Base-by-base conservation (phyloP, 2,797 vertebrate species). In the Argentina silus region DNA sequence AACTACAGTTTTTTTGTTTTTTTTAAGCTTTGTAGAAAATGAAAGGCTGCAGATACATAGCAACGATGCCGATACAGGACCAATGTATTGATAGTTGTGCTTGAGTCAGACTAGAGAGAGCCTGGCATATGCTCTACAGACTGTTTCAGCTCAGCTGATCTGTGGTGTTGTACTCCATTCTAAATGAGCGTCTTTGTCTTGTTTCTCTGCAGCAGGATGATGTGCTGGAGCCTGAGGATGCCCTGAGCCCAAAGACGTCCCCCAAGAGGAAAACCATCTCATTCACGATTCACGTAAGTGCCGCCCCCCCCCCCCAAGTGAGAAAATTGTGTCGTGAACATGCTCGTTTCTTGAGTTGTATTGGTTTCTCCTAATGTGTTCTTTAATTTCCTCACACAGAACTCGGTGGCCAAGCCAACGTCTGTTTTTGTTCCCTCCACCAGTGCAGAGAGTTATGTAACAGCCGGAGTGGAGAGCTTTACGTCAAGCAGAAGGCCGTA, bases 1-100 rank as follows among this genome's bases (percentile, higher is more conserved):
- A 76, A 82, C 69, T 84, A 73, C 74, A 83, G 77, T 77, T 83
- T 78, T 76, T 85, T 81, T 36, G 27, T 36, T 36, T 36, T 36
- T 36, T 36, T n/a, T 51, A 51, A 11, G 48, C 15, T 11, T 14
- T 51, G 50, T 51, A 51, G 50, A 51, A 51, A 51, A 15, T 51
- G 50, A 51, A 74, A 81, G 76, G 73, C 61, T 57, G 42, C 57
- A 55, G 43, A 56, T 36, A 17, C 7, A 19, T 23, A 10, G 7
- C 6, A 45, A 3, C 3, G 6, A 21, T 48, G 21, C 44, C 66
- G 70, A 21, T 10, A 48, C 14, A 44, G 8, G 36, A 55, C 61
- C 50, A 55, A 2, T 57, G 55, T 50, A 68, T 53, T 57, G 3
- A 36, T 3, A 44, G 17, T 59, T 53, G 51, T 53, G 51, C 17